Base-by-base conservation (phyloP, 2,888 invertebrate genomes). In the Tetragonula carbonaria region DNA sequence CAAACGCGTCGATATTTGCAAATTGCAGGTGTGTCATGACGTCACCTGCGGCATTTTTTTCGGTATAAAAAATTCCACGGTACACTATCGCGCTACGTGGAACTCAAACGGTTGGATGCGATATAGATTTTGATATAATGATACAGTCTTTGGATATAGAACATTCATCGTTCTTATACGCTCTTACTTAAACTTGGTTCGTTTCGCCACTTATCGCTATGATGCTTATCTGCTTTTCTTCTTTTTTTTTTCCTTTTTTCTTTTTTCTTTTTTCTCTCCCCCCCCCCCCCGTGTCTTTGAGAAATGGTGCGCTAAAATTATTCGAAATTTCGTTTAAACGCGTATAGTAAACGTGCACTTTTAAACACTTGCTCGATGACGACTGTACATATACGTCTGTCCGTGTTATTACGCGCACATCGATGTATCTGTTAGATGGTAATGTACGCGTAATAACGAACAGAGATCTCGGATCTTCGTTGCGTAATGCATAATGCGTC, bases 71-170 rank as follows among this genome's bases (percentile, higher is more conserved):
- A 8, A 2, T 33, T 33, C 3, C 33, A 33, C 45, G 8, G 8
- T 8, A 45, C 45, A 45, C 45, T 8, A 45, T 45, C 45, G 45
- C 45, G 45, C 45, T 11, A 45, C 45, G 45, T 8, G 45, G 1
- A 45, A 45, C 8, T 45, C 45, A 8, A 45, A 45, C 45, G 8
- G 45, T 73, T 57, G 55, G 72, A 66, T 21, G 18, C 33, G 68
- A 71, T 73, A 51, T 59, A 70, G 68, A 81, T 74, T 70, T 80
- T 57, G 74, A 53, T 70, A 59, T 51, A 74, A 83, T 90, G 91
- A 86, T 90, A 90, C 88, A 91, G 91, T 92, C 91, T 91, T 92
- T 92, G 90, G 91, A 86, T 78, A 84, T 84, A 78, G 80, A 86
- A 71, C 71, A 81, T 84, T 38, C 87, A 87, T 76, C 79, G 73